Evolutionary conservation across 1,140 invertebrate genomes (phyloP), one percentile per base, ranked within the genome.

Genomic region (Dreissena polymorpha): DNA sequence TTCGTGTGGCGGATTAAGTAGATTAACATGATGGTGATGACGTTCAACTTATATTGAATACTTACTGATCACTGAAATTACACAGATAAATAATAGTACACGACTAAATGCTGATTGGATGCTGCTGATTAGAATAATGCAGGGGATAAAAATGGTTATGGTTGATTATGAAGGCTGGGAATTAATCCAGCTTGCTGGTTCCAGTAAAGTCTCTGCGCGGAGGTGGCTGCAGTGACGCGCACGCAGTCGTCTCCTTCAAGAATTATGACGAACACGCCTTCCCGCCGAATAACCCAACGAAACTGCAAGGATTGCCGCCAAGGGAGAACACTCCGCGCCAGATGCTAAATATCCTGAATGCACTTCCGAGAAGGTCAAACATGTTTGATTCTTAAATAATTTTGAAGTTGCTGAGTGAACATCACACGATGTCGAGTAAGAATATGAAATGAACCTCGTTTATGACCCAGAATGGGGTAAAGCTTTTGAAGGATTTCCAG

Each of bases 201-300:
- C n/a, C n/a, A n/a, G n/a, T n/a, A n/a, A n/a, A n/a, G n/a, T n/a
- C n/a, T n/a, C n/a, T n/a, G n/a, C n/a, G n/a, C n/a, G n/a, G n/a
- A n/a, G n/a, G n/a, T n/a, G n/a, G n/a, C n/a, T 93, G 93, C 83
- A 93, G 92, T 68, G 87, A 93, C 10, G 90, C 88, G 13, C 93
- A 94, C 85, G 92, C 93, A 10, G 93, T 93, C 7, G 89, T 91
- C 27, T 94, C 93, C 77, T 93, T 93, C 76, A 83, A 86, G 12
- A 88, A 90, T 76, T 91, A 91, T 50, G 86, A 90, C 21, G 82
- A 88, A 39, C 94, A 93, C 81, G 91, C 88, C 14, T 94, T 93
- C 83, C 90, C 92, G 10, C 93, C 93, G 12, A 94, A 93, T 83
- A 94, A 94, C 85, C 93, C 93, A 0, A 88, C 87, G 12, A 87